A percentile compares a stretch with the other conserved stretches of the same genome.
phyloP scores from a whole-genome alignment of 2,113 vertebrate genomes.

The Merops nubicus region DNA sequence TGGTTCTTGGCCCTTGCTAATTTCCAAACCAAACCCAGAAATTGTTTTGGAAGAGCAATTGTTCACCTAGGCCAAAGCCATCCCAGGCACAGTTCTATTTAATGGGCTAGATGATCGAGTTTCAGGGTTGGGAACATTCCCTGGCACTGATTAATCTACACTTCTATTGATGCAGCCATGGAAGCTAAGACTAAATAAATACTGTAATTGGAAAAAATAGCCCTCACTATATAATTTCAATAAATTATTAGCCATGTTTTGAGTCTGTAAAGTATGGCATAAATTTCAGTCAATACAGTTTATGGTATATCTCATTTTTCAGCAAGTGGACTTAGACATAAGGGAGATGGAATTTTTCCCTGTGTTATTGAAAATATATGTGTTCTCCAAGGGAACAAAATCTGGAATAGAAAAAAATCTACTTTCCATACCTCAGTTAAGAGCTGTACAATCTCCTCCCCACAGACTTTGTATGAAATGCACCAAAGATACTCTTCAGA shows the following conservation, averaged over 20 bases:
- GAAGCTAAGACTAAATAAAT: conserved; percentile 35
- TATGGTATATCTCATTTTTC: not conserved
- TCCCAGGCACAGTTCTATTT: not conserved
- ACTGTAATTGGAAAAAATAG: not conserved
- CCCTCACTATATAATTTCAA: not conserved
- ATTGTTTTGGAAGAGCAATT: conserved; percentile 20
- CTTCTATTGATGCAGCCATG: not conserved
- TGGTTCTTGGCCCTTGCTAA: not conserved
- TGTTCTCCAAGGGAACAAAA: conserved; percentile 52
- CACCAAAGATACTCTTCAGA: not conserved
- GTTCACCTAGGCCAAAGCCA: conserved; percentile 34
- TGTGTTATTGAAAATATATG: not conserved
- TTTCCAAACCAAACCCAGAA: conserved; percentile 26
- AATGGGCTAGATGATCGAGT: not conserved
- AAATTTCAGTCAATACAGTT: not conserved
- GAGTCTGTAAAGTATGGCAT: not conserved
- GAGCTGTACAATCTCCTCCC: not conserved
- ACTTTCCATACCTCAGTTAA: not conserved
- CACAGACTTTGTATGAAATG: not conserved
- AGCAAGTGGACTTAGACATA: not conserved
- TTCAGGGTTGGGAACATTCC: conserved; percentile 41
- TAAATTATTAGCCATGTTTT: not conserved
- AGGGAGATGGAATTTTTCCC: conserved; percentile 19
- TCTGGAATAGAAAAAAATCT: not conserved
- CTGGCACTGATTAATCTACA: conserved; percentile 26